Conservation (phyloP, 2,797 vertebrate species). For the Sitta carolinensis region DNA sequence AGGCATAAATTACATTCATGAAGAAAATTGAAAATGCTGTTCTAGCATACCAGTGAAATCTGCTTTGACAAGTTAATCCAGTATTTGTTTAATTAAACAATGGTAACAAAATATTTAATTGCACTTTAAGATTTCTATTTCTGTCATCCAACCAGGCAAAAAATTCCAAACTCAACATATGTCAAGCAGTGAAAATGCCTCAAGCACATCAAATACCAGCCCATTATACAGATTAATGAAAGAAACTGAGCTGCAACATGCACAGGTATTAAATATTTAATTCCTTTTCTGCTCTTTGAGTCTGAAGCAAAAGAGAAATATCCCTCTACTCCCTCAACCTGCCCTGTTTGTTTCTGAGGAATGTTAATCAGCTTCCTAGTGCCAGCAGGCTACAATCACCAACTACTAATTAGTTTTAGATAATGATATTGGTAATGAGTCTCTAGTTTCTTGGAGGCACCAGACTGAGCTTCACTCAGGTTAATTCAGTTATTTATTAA, state of each 20-base stretch:
- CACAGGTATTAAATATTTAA: slow-evolving; percentile 27
- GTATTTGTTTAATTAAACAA: slow-evolving; percentile 41
- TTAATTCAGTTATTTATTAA: slow-evolving; percentile 36
- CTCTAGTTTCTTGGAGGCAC: slow-evolving; percentile 13
- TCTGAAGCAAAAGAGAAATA: not conserved
- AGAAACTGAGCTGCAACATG: not conserved
- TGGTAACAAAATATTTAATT: slow-evolving; percentile 34
- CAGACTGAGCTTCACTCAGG: slow-evolving; percentile 5
- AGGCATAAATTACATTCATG: not conserved
- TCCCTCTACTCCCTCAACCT: not conserved
- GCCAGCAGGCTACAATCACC: slow-evolving; percentile 55
- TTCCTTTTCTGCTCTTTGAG: not conserved
- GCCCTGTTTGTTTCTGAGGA: slow-evolving; percentile 24
- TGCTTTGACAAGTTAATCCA: slow-evolving; percentile 43
- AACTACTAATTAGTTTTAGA: slow-evolving; percentile 59
- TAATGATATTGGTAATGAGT: slow-evolving; percentile 52
- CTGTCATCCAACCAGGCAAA: not conserved
- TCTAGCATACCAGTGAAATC: not conserved
- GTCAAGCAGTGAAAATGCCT: not conserved
- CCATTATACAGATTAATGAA: not conserved
- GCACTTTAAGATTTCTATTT: slow-evolving; percentile 1
- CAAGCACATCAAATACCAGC: not conserved
- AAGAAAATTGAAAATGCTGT: slow-evolving; percentile 17
- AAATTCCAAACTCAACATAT: not conserved
- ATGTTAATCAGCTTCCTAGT: slow-evolving; percentile 51